Evolutionary conservation across 2,113 vertebrate genomes (phyloP).

Genomic region (Strix uralensis): DNA sequence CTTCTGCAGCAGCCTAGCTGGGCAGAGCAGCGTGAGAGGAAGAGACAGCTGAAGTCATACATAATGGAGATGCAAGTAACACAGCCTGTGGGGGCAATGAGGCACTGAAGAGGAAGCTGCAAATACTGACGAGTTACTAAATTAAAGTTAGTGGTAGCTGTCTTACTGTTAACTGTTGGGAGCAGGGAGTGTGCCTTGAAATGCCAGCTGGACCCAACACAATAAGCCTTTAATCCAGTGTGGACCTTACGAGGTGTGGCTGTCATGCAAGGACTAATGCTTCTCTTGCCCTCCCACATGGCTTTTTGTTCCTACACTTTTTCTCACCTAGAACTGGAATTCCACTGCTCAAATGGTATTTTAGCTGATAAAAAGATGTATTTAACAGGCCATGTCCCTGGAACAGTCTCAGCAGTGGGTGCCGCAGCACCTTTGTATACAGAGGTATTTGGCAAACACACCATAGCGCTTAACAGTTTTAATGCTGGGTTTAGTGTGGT

Average conservation of each 20-base stretch:
- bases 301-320: neutral
- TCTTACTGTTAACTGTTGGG: neutral
- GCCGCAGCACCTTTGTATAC: neutral
- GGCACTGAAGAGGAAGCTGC: neutral
- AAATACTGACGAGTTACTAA: neutral
- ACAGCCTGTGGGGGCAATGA: neutral
- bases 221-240: neutral
- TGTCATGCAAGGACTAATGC: neutral
- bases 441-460: neutral
- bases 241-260: neutral
- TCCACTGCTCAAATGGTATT: neutral
- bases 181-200: neutral
- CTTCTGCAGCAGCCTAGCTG: neutral
- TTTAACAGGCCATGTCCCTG: neutral
- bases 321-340: neutral
- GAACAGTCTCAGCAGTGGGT: neutral
- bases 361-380: neutral
- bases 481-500: neutral
- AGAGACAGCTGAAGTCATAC: neutral
- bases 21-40: neutral
- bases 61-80: neutral
- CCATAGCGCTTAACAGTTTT: rapidly evolving
- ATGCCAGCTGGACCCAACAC: neutral
- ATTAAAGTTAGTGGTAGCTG: neutral
- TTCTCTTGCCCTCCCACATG: neutral